Conservation (phyloP, 2,797 vertebrate genomes). For the Thalassophryne amazonica region DNA sequence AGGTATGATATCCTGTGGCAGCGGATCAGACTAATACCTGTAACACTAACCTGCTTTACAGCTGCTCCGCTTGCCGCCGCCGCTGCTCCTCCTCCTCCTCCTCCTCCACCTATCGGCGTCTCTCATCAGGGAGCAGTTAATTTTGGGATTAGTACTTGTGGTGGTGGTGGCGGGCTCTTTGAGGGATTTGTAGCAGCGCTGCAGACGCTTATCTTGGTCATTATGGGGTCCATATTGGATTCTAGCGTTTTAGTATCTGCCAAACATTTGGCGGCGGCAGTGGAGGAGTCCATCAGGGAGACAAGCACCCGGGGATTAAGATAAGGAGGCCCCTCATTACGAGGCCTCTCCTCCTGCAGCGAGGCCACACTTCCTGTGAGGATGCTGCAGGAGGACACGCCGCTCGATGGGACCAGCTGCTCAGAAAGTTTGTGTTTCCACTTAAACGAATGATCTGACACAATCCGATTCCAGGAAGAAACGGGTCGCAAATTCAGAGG, state of each 20-base stretch:
- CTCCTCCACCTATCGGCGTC: constrained; percentile 74
- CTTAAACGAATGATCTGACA: no score
- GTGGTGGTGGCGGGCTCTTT: constrained; percentile 74
- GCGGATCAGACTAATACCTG: constrained; percentile 28
- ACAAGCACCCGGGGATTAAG: constrained; percentile 82
- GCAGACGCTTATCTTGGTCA: constrained; percentile 85
- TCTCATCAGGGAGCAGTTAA: constrained; percentile 80
- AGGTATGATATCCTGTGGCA: constrained; percentile 45
- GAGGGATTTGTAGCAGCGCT: constrained; percentile 83
- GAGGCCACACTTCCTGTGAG: constrained; percentile 44
- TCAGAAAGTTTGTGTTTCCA: no score
- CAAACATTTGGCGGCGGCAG: constrained; percentile 74
- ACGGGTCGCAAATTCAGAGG: no score
- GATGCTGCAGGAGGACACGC: no score
- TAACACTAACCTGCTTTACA: constrained; percentile 55
- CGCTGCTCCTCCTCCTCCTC: constrained; percentile 41
- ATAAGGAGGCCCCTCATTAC: constrained; percentile 79
- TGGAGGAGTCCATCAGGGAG: constrained; percentile 75
- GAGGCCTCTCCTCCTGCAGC: constrained; percentile 53
- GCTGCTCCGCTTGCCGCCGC: constrained; percentile 23
- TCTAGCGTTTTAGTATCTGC: constrained; percentile 80
- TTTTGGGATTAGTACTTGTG: constrained; percentile 80
- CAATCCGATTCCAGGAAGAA: no score
- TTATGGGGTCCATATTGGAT: constrained; percentile 84
- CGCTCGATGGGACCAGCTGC: no score